Percentiles rank a stretch among this genome's conserved stretches.
Evolutionary conservation across 2,113 vertebrate species (phyloP).

Genomic region (Syngnathus floridae): DNA sequence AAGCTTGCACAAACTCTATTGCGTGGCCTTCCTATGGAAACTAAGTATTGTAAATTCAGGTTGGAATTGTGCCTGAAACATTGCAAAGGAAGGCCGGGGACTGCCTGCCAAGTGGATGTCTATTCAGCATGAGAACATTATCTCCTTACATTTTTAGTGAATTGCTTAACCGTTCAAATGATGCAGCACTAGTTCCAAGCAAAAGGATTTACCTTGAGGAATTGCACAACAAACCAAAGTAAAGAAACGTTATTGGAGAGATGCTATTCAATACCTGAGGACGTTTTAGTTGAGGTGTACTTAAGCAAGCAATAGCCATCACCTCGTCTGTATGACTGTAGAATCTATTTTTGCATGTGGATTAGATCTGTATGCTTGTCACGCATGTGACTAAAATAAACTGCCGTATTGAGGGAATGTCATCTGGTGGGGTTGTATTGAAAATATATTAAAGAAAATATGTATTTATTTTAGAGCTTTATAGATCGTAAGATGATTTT

Average conservation of each 20-base stretch:
- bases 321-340: not conserved
- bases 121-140: not conserved
- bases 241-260: not conserved
- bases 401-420: not conserved
- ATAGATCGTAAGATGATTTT: not conserved
- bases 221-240: not conserved
- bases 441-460: not conserved
- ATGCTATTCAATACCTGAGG: not conserved
- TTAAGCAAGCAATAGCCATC: not conserved
- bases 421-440: not conserved
- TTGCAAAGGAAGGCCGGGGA: not conserved
- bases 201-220: not conserved
- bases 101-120: not conserved
- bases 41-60: slow-evolving; percentile 2
- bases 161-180: not conserved
- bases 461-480: not conserved
- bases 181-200: not conserved
- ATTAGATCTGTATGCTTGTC: not conserved
- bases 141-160: not conserved
- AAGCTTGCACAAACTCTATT: slow-evolving; percentile 47
- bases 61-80: not conserved
- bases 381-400: not conserved
- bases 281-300: not conserved
- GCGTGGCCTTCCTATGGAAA: slow-evolving; percentile 5
- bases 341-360: not conserved